Evolutionary conservation across 2,797 vertebrate genomes (phyloP).

Genomic region (Novumbra hubbsi): DNA sequence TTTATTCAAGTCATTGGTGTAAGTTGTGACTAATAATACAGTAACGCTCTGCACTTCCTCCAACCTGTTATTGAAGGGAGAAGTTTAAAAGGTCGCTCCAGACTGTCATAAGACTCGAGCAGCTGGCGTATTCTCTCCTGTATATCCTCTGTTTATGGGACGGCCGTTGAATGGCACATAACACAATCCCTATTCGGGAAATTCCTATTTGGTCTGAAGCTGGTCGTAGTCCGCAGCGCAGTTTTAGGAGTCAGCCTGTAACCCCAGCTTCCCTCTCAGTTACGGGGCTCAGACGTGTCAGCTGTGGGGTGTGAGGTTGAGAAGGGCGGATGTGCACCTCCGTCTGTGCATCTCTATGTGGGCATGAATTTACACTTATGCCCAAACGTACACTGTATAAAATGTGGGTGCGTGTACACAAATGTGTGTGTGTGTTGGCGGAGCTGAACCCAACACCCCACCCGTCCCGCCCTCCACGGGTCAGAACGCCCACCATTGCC

Average conservation of each 20-base stretch:
- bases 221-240: slow-evolving; percentile 31
- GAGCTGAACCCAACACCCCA: slow-evolving; percentile 59
- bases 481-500: slow-evolving; percentile 46
- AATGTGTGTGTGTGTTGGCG: slow-evolving; percentile 55
- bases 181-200: slow-evolving; percentile 54
- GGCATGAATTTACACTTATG: slow-evolving; percentile 35
- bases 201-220: slow-evolving; percentile 25
- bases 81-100: slow-evolving; percentile 21
- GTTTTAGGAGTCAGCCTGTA: slow-evolving; percentile 25
- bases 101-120: slow-evolving; percentile 21
- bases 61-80: slow-evolving; percentile 35
- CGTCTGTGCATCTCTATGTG: slow-evolving; percentile 36
- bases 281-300: slow-evolving; percentile 19
- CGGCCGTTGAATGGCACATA: slow-evolving; percentile 38
- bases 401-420: slow-evolving; percentile 14
- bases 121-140: slow-evolving; percentile 48
- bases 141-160: slow-evolving; percentile 49
- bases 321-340: slow-evolving; percentile 3
- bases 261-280: slow-evolving; percentile 29
- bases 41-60: slow-evolving; percentile 31
- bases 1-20: slow-evolving; percentile 34
- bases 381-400: slow-evolving; percentile 11
- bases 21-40: slow-evolving; percentile 48
- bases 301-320: slow-evolving; percentile 23
- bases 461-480: slow-evolving; percentile 23